Conservation (phyloP, 2,797 vertebrate species). For the Cossypha dichroa region DNA sequence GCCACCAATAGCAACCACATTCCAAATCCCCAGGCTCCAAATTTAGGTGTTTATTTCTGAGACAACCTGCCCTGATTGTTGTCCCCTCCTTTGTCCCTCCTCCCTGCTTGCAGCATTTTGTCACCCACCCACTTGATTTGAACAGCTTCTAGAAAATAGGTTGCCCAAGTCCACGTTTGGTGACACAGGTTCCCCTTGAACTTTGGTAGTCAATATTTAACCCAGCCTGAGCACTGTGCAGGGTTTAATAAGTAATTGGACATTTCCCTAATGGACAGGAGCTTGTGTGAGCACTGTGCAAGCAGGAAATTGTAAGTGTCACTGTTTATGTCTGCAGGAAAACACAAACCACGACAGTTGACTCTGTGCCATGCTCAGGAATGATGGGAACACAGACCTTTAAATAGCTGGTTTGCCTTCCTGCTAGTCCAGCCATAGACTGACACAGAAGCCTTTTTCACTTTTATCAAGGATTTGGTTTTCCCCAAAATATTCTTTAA, state of each 20-base stretch:
- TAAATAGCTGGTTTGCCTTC: neutral
- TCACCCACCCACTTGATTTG: neutral
- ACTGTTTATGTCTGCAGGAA: constrained; percentile 77
- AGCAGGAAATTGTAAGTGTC: constrained; percentile 79
- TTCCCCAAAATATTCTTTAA: neutral
- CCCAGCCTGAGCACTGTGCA: neutral
- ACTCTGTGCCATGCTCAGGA: constrained; percentile 48
- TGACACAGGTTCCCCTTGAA: neutral
- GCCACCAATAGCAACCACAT: neutral
- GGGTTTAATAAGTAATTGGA: constrained; percentile 64
- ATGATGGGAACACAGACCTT: neutral
- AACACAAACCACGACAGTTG: constrained; percentile 64
- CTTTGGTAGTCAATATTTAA: constrained; percentile 49
- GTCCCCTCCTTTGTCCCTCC: neutral
- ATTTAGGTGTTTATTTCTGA: neutral
- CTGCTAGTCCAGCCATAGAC: neutral
- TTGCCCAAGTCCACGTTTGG: neutral
- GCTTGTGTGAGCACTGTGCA: constrained; percentile 12
- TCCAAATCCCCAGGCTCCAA: neutral
- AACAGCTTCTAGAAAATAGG: neutral
- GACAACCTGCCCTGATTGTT: neutral
- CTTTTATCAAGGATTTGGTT: neutral
- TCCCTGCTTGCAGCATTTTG: neutral
- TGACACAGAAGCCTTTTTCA: neutral
- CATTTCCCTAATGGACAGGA: neutral